Conservation (phyloP, 2,797 vertebrate species). For the Pyrocephalus nanus region DNA sequence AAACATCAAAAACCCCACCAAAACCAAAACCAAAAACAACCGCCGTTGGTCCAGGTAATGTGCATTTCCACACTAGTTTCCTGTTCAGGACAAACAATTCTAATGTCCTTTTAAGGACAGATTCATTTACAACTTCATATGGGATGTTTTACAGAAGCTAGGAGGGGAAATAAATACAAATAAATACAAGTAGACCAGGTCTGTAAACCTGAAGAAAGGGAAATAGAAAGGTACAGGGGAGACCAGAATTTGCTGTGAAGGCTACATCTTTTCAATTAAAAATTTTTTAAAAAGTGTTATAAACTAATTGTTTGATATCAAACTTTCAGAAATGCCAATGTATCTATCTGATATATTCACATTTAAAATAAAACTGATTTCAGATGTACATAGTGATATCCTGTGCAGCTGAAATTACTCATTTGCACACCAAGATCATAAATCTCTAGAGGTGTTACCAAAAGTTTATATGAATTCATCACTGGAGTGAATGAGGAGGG, state of each 20-base stretch:
- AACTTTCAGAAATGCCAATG: not conserved
- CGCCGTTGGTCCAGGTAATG: not conserved
- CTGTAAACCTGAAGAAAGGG: not conserved
- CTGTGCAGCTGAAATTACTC: not conserved
- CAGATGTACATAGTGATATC: not conserved
- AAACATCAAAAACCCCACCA: no score
- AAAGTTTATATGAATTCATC: not conserved
- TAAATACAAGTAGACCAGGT: not conserved
- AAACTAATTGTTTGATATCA: not conserved
- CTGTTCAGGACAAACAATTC: not conserved
- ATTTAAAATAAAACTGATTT: not conserved
- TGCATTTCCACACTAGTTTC: not conserved
- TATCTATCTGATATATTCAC: not conserved
- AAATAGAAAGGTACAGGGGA: not conserved
- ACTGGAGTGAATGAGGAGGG: not conserved
- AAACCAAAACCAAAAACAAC: no score
- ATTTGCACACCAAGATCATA: not conserved
- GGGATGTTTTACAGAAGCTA: not conserved
- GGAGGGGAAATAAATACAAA: not conserved
- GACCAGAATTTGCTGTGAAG: not conserved
- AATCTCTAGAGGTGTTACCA: not conserved
- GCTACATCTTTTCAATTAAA: not conserved
- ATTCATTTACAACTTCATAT: not conserved
- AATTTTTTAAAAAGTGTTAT: not conserved
- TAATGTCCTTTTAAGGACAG: not conserved